phyloP scores from a whole-genome alignment of 1,140 invertebrate species.

The Pseudobourletiella spinata region DNA sequence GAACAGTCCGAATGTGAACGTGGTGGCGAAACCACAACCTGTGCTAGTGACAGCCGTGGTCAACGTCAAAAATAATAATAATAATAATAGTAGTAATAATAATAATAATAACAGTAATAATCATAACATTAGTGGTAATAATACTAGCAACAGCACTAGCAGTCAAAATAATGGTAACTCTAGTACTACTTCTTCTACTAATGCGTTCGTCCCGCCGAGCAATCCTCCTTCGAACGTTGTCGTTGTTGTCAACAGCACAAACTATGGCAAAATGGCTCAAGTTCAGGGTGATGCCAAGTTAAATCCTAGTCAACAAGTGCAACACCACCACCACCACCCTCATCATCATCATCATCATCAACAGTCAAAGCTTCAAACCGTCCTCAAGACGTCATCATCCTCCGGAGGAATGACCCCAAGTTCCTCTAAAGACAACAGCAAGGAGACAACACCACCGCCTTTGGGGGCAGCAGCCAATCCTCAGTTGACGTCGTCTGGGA shows the following conservation, averaged over 20 bases:
- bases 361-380: slow-evolving; percentile 15
- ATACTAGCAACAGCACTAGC: no score
- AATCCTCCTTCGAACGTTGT: slow-evolving; percentile 1
- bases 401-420: neutral
- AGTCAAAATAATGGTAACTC: slow-evolving; percentile 15
- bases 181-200: slow-evolving; percentile 3
- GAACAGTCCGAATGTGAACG: neutral
- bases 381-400: slow-evolving; percentile 10
- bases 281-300: slow-evolving; percentile 19
- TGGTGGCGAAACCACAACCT: slow-evolving; percentile 1
- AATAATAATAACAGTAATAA: slow-evolving; percentile 5
- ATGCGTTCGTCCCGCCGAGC: neutral
- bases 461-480: neutral
- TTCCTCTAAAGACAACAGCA: neutral
- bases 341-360: slow-evolving; percentile 17
- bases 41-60: slow-evolving; percentile 11
- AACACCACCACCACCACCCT: slow-evolving; percentile 19
- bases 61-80: slow-evolving; percentile 8
- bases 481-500: slow-evolving; percentile 44
- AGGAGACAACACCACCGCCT: neutral
- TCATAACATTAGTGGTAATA: no score
- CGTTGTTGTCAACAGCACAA: neutral
- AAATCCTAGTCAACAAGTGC: slow-evolving; percentile 23
- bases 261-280: slow-evolving; percentile 1
- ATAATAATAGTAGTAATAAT: slow-evolving; percentile 11